phyloP scores from a whole-genome alignment of 2,113 vertebrate genomes.

The Ellobius talpinus region DNA sequence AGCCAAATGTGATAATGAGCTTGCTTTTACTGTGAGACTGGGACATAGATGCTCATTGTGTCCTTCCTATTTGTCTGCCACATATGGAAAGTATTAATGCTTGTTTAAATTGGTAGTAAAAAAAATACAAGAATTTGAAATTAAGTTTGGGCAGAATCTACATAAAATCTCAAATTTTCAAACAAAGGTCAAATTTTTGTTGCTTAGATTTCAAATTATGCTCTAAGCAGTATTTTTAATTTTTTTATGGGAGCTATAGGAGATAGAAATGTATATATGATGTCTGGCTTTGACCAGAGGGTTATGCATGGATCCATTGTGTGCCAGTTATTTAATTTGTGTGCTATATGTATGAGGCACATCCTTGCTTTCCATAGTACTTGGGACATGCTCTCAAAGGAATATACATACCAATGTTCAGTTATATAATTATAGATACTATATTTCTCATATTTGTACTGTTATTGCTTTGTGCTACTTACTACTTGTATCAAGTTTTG shows the following conservation, averaged over 20 bases:
- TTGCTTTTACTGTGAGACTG: constrained; percentile 27
- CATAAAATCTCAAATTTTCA: constrained; percentile 59
- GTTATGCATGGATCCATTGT: constrained; percentile 47
- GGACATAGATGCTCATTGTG: neutral
- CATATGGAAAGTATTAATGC: constrained; percentile 39
- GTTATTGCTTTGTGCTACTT: constrained; percentile 47
- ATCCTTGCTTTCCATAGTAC: constrained; percentile 47
- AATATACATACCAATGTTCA: neutral
- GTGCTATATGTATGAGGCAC: constrained; percentile 27
- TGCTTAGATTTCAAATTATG: constrained; percentile 62
- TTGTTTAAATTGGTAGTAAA: constrained; percentile 60
- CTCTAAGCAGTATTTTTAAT: constrained; percentile 40
- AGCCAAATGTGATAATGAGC: constrained; percentile 58
- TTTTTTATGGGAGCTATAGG: neutral
- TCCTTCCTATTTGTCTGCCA: constrained; percentile 58
- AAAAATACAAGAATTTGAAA: constrained; percentile 60
- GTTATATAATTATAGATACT: neutral
- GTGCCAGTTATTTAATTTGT: constrained; percentile 61
- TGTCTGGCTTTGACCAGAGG: constrained; percentile 63
- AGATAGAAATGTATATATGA: constrained; percentile 62
- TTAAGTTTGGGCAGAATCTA: constrained; percentile 23
- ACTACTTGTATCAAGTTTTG: constrained; percentile 56
- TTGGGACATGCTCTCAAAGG: constrained; percentile 51
- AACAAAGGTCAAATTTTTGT: constrained; percentile 41
- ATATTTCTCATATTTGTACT: constrained; percentile 43